A percentile compares a stretch with the other conserved stretches of the same genome.
Conservation (phyloP, 1,140 invertebrate species). For the Battus philenor region DNA sequence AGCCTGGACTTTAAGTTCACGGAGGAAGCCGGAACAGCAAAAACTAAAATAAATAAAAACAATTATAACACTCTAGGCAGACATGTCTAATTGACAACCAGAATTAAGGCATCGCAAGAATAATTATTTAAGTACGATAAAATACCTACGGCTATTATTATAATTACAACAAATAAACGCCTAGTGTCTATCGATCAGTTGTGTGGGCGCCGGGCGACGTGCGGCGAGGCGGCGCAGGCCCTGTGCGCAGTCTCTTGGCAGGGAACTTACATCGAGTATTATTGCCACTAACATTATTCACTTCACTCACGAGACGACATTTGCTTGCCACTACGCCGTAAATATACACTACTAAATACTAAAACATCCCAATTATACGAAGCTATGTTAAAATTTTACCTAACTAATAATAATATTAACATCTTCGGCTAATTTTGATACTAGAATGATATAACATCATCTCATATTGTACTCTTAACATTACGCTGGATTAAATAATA, state of each 20-base stretch:
- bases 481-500: conserved; percentile 72
- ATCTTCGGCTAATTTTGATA: conserved; percentile 78
- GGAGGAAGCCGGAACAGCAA: conserved; percentile 76
- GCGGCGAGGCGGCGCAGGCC: conserved; percentile 23
- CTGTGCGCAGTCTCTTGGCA: conserved; percentile 50
- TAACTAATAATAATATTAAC: conserved; percentile 75
- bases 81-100: conserved; percentile 78
- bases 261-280: conserved; percentile 70
- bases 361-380: conserved; percentile 76
- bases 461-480: conserved; percentile 77
- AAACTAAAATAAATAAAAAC: conserved; percentile 74
- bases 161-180: conserved; percentile 75
- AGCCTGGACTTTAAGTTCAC: conserved; percentile 76
- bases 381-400: conserved; percentile 77
- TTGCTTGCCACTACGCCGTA: conserved; percentile 68
- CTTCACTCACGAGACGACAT: conserved; percentile 65
- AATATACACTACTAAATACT: conserved; percentile 72
- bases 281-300: conserved; percentile 68
- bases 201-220: no score
- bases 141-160: conserved; percentile 77
- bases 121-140: conserved; percentile 77
- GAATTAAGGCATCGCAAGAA: conserved; percentile 78
- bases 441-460: conserved; percentile 77
- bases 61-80: conserved; percentile 76
- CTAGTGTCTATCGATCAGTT: conserved; percentile 67